Evolutionary conservation across 2,113 vertebrate species (phyloP).

Genomic region (Turdus rufiventris): DNA sequence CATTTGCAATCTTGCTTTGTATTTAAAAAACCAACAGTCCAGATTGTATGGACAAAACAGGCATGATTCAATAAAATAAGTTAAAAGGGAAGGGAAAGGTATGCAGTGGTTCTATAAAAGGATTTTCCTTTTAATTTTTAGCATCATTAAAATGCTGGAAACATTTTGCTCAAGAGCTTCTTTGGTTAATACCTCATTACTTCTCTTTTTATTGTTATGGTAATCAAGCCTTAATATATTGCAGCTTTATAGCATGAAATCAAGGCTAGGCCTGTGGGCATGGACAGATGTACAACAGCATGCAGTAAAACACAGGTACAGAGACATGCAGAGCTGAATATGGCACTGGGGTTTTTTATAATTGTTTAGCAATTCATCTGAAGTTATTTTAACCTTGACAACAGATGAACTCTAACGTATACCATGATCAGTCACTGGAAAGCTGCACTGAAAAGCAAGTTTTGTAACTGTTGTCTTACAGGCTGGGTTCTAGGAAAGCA

Average conservation of each 20-base stretch:
- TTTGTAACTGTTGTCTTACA: neutral
- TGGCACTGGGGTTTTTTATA: slow-evolving; percentile 31
- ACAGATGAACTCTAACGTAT: slow-evolving; percentile 20
- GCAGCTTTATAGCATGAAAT: slow-evolving; percentile 33
- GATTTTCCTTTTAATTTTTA: slow-evolving; percentile 16
- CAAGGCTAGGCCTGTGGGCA: slow-evolving; percentile 69
- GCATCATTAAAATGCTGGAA: slow-evolving; percentile 51
- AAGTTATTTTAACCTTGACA: slow-evolving; percentile 76
- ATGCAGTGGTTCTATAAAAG: neutral
- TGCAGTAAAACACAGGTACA: slow-evolving; percentile 62
- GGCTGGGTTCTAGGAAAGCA: neutral
- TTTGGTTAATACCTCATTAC: slow-evolving; percentile 60
- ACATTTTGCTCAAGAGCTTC: slow-evolving; percentile 51
- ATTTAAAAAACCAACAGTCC: neutral
- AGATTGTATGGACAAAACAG: neutral
- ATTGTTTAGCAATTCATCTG: slow-evolving; percentile 69
- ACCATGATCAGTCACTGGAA: neutral
- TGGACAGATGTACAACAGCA: slow-evolving; percentile 76
- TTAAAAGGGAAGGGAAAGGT: neutral
- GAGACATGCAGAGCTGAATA: slow-evolving; percentile 26
- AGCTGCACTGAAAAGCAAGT: neutral
- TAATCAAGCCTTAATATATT: slow-evolving; percentile 65
- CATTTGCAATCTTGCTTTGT: slow-evolving; percentile 28
- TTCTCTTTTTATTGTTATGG: slow-evolving; percentile 65
- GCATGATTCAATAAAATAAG: neutral